Evolutionary conservation across 64 coral and sea anemone species (phyloP).

Genomic region (Dendronephthya gigantea): DNA sequence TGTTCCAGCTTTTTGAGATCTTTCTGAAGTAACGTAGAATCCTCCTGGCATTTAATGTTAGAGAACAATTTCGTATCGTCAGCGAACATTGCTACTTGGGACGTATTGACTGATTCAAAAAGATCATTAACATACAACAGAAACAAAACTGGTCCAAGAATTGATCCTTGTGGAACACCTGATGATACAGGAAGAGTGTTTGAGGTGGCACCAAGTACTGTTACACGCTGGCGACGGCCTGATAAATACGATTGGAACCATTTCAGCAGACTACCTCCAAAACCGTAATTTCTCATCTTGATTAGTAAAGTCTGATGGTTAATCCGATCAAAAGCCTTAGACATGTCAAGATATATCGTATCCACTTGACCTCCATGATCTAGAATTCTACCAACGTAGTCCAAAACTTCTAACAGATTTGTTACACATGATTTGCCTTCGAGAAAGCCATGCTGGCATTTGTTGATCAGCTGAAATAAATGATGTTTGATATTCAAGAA

Average conservation of each 20-base stretch:
- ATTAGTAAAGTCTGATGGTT: background rate
- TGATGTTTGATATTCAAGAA: background rate
- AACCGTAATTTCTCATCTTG: background rate
- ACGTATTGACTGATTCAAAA: background rate
- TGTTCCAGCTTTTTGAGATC: conserved; percentile 11
- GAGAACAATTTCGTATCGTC: conserved; percentile 33
- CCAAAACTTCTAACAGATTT: background rate
- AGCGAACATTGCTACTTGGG: conserved; percentile 33
- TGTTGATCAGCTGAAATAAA: background rate
- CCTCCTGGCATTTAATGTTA: too few species aligned
- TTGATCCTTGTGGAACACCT: conserved; percentile 28
- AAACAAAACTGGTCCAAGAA: conserved; percentile 34
- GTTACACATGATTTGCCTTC: background rate
- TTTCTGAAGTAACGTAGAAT: background rate
- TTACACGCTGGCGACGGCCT: conserved; percentile 26
- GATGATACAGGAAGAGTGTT: conserved; percentile 22
- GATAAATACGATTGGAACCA: conserved; percentile 34
- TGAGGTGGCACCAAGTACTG: conserved; percentile 29
- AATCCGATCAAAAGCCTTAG: background rate
- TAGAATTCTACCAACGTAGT: background rate
- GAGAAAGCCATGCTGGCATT: background rate
- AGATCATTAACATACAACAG: conserved; percentile 28
- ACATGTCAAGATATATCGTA: background rate
- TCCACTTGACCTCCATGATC: background rate
- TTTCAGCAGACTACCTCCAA: conserved; percentile 12